Base-by-base conservation (phyloP, 2,888 invertebrate genomes). In the Plebejus argus region DNA sequence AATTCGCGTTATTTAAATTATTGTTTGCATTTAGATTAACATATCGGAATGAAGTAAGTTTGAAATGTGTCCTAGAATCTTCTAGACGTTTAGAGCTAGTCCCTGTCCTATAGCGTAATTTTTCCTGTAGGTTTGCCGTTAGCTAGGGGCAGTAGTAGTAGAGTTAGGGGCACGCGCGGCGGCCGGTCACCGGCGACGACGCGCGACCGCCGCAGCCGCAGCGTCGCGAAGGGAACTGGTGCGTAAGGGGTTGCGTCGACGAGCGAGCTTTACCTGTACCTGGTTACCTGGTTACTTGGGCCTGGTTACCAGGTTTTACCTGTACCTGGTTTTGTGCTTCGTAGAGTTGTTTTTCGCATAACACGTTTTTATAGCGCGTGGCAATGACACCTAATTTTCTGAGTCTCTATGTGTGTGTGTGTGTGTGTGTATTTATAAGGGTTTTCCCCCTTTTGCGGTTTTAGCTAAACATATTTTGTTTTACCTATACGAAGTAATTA, bases 61-160 rank as follows among this genome's bases (percentile, higher is more conserved):
- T 61, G 61, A 23, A 5, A 61, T 61, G 23, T 23, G 61, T 20
- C 1, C 61, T 61, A 61, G 23, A 66, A 12, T 33, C 28, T 66
- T 66, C 23, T 23, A 10, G 23, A 23, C 61, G 28, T 1, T 15
- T 66, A 18, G 12, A 28, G 66, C 66, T 66, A 28, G 66, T 61
- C 28, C 28, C 33, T 66, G 66, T 66, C 66, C 28, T 66, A 66
- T 66, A 66, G 66, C 66, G 66, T 28, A 28, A 85, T 89, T 91
- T 92, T 87, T 92, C 89, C 90, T 92, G 91, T 95, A 93, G 95
- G 95, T 90, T 95, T 95, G 91, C 95, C 95, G 93, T 96, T 95
- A 92, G 95, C 95, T 93, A 95, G 95, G 90, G 94, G 95, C 82
- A 91, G 93, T 89, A 94, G 95, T 92, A 93, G 92, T 92, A 95